Evolutionary conservation across 2,888 invertebrate genomes (phyloP).

Genomic region (Harpalus rufipes): DNA sequence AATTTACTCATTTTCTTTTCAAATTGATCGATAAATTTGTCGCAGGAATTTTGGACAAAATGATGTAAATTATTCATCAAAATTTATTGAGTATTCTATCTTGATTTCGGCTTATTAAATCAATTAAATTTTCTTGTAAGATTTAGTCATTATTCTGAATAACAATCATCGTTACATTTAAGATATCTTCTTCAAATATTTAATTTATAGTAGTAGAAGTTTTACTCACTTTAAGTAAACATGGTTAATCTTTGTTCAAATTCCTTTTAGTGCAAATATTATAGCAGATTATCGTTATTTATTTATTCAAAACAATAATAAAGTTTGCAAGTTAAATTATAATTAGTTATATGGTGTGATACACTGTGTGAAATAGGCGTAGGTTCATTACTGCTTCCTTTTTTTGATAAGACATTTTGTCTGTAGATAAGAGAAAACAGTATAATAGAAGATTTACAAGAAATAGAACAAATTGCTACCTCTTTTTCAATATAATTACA

Average conservation of each 20-base stretch:
- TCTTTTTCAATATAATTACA: background rate
- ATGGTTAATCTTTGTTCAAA: background rate
- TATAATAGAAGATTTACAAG: conserved; percentile 19
- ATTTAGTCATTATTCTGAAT: conserved; percentile 5
- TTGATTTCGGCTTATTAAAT: conserved; percentile 12
- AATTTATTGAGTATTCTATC: conserved; percentile 10
- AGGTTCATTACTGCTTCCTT: conserved; percentile 44
- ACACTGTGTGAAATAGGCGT: conserved; percentile 48
- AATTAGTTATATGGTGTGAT: conserved; percentile 12
- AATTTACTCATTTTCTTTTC: background rate
- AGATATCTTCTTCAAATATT: conserved; percentile 25
- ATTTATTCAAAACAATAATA: conserved; percentile 16
- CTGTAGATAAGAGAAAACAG: conserved; percentile 41
- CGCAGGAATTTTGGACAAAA: background rate
- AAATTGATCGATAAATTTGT: background rate
- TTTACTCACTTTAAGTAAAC: conserved; percentile 26
- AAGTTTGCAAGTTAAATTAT: background rate
- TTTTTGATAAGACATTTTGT: conserved; percentile 62
- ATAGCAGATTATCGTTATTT: conserved; percentile 4
- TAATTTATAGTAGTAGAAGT: conserved; percentile 30
- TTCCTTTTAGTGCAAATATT: conserved; percentile 23
- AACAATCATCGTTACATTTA: background rate
- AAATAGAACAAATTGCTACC: conserved; percentile 3
- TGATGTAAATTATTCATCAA: conserved; percentile 31
- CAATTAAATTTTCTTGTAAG: conserved; percentile 25